phyloP scores from a whole-genome alignment of 1,140 invertebrate species.

The Listronotus oregonensis region DNA sequence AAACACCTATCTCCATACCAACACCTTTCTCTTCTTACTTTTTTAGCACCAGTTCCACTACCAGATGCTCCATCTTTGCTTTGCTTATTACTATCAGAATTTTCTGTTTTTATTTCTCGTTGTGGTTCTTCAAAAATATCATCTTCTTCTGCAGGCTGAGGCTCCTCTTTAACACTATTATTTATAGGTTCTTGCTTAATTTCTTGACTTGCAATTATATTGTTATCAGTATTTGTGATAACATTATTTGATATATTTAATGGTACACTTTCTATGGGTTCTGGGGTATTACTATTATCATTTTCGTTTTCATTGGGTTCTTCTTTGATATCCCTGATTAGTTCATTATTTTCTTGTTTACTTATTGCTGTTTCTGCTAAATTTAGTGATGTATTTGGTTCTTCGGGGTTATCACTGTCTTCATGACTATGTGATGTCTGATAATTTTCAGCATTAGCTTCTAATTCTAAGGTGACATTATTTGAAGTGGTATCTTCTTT shows the following conservation, averaged over 20 bases:
- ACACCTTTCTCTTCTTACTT: conserved; percentile 50
- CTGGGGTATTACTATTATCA: not conserved
- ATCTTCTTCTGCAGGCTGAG: not conserved
- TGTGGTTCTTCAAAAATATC: not conserved
- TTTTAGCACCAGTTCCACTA: conserved; percentile 2
- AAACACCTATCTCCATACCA: conserved; percentile 55
- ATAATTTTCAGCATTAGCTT: not conserved
- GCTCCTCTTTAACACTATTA: not conserved
- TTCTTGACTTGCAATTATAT: not conserved
- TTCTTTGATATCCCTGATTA: not conserved
- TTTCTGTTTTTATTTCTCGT: conserved; percentile 4
- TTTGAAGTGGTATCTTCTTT: not conserved
- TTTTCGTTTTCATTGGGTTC: not conserved
- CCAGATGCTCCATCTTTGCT: conserved; percentile 5
- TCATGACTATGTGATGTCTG: not conserved
- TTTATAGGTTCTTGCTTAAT: conserved; percentile 3
- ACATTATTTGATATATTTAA: too few species aligned
- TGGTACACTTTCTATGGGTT: too few species aligned
- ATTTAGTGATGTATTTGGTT: not conserved
- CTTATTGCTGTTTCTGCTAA: not conserved
- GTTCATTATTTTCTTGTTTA: not conserved
- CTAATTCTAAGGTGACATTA: not conserved
- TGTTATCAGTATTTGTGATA: not conserved
- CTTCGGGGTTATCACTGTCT: not conserved
- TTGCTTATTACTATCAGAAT: not conserved